Base-by-base conservation (phyloP, 1,140 invertebrate genomes). In the Antheraea mylitta region DNA sequence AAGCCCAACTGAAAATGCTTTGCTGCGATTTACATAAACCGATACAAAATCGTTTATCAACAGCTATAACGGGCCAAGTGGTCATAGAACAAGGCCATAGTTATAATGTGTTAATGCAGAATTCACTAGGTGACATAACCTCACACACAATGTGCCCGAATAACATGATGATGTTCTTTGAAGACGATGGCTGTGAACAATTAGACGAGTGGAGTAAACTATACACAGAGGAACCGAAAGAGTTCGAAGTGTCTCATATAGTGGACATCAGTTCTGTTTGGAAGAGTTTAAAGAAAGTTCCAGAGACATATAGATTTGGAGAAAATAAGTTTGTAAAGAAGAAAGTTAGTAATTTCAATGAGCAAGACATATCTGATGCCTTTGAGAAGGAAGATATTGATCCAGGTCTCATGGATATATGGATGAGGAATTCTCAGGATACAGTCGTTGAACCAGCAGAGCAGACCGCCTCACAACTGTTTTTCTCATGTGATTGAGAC, bases 71-170 rank as follows among this genome's bases (percentile, higher is more conserved):
- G 58, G 88, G 90, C 7, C 61, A 71, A 18, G n/a, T 78, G 0
- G 61, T 86, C 8, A 18, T 83, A 2, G 83, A 87, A 58, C 70
- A 77, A 38, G 79, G 72, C 11, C 82, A 87, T 30, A 86, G 81
- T 16, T 86, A 79, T 72, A 63, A 76, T 30, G 73, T 90, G 7
- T 75, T 92, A n/a, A 78, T 86, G 72, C 85, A 84, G 22, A 92
- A 90, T 63, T 83, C 83, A 0, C 68, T 92, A 16, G 89, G 89
- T 3, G 89, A 92, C 63, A 81, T 92, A 19, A 79, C 84, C 3
- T 80, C 72, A 62, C 84, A 89, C 48, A 78, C 75, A n/a, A 64
- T 92, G 37, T 88, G 81, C 64, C 90, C 87, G 18, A 70, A 85
- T 6, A 79, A 89, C 62, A 76, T 88, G 74, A 73, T 81, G 16